Conservation (phyloP, 2,888 invertebrate species). For the Therioaphis trifolii region DNA sequence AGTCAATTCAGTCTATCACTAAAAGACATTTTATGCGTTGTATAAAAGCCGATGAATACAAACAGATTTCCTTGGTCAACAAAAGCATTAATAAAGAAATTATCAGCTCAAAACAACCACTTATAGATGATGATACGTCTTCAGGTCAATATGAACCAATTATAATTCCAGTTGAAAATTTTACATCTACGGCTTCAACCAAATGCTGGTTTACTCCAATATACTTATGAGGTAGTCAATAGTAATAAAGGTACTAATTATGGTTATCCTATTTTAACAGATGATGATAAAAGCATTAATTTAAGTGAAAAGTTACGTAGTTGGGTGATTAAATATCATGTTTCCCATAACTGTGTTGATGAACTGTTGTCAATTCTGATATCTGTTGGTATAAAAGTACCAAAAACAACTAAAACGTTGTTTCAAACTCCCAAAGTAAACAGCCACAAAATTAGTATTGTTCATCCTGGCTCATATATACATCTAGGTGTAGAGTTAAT, state of each 20-base stretch:
- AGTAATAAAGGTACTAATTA: no score
- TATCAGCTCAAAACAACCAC: background rate
- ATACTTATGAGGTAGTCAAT: no score
- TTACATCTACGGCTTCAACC: no score
- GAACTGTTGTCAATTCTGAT: no score
- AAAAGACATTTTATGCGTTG: background rate
- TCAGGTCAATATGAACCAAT: background rate
- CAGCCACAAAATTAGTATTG: background rate
- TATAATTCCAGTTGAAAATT: no score
- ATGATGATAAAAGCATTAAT: no score
- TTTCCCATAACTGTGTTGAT: no score
- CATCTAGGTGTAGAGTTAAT: constrained; percentile 7
- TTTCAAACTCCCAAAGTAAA: background rate
- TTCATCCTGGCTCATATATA: constrained; percentile 25
- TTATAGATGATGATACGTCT: background rate
- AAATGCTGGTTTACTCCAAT: no score
- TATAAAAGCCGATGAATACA: constrained; percentile 1
- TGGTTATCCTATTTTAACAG: no score
- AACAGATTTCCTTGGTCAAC: background rate
- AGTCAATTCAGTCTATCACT: background rate
- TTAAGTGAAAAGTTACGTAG: background rate
- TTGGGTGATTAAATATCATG: no score
- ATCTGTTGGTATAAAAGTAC: no score
- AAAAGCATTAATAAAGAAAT: background rate
- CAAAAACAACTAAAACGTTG: background rate